Evolutionary conservation across 2,797 vertebrate species (phyloP).

Genomic region (Mormyrops boulengeri): DNA sequence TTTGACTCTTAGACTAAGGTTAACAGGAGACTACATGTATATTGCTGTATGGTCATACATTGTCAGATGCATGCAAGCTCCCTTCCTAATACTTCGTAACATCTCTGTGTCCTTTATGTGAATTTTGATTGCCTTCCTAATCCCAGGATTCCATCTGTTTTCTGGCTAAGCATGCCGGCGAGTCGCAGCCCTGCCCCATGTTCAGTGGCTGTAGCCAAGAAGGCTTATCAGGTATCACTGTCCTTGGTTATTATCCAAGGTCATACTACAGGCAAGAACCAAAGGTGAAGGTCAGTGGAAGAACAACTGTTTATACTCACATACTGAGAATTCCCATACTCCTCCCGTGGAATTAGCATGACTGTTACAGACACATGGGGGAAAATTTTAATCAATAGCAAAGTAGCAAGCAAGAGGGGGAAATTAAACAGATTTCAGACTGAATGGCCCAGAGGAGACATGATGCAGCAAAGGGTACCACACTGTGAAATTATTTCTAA

Average conservation of each 20-base stretch:
- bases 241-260: background rate
- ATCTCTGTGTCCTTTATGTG: background rate
- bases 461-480: background rate
- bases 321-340: background rate
- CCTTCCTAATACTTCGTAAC: background rate
- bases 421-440: background rate
- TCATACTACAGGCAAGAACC: background rate
- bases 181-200: background rate
- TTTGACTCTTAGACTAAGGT: background rate
- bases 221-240: background rate
- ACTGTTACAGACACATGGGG: background rate
- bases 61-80: background rate
- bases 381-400: background rate
- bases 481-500: conserved; percentile 17
- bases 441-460: conserved; percentile 5
- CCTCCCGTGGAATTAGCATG: background rate
- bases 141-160: background rate
- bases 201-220: background rate
- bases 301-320: background rate
- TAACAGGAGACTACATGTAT: background rate
- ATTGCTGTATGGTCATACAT: background rate
- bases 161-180: background rate
- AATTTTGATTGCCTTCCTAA: background rate
- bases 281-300: background rate
- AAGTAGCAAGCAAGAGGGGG: background rate